Conservation (phyloP, 2,797 vertebrate species). For the Molossus molossus region DNA sequence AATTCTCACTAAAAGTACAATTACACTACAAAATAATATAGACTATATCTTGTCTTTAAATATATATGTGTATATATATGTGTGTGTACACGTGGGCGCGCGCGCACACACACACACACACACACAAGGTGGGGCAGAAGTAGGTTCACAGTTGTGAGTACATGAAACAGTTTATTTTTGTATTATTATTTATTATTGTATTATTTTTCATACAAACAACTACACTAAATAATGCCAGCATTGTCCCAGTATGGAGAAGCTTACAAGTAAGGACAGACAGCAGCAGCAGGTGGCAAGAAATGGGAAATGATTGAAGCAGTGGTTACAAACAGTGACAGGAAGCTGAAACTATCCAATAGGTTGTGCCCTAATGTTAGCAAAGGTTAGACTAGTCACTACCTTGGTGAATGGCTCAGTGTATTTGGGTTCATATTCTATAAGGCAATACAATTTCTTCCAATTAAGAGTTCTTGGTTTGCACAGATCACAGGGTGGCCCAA, state of each 20-base stretch:
- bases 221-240: slow-evolving; percentile 87
- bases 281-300: slow-evolving; percentile 74
- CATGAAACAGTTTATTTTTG: background rate
- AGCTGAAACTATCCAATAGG: slow-evolving; percentile 89
- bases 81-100: no score
- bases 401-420: slow-evolving; percentile 85
- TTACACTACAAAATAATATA: background rate
- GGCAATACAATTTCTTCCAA: slow-evolving; percentile 87
- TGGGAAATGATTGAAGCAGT: slow-evolving; percentile 84
- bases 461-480: slow-evolving; percentile 84
- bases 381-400: slow-evolving; percentile 90
- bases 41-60: background rate
- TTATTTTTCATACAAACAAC: background rate
- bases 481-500: slow-evolving; percentile 72
- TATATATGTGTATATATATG: background rate
- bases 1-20: slow-evolving; percentile 20
- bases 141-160: background rate
- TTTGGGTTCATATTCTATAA: slow-evolving; percentile 87
- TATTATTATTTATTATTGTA: background rate
- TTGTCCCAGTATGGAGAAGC: slow-evolving; percentile 89
- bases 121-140: background rate
- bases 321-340: slow-evolving; percentile 89
- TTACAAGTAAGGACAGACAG: slow-evolving; percentile 74
- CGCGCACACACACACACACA: no score
- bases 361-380: slow-evolving; percentile 88